Evolutionary conservation across 1,140 invertebrate species (phyloP).

Genomic region (Drosophila melanica): DNA sequence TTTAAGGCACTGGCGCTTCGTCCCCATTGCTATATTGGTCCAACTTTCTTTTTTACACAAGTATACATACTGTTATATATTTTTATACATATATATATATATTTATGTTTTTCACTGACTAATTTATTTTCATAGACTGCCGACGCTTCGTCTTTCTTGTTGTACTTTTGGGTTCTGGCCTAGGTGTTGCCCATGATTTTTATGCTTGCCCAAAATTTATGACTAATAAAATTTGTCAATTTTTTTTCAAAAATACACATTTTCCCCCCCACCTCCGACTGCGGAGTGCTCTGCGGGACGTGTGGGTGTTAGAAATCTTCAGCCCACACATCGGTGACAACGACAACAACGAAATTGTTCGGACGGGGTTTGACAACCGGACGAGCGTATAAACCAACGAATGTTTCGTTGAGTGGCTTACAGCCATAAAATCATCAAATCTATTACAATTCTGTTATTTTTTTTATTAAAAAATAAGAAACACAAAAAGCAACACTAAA

Average conservation of each 20-base stretch:
- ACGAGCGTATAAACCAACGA: slow-evolving; percentile 33
- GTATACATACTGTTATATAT: neutral
- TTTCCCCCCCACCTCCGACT: neutral
- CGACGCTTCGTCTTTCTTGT: slow-evolving; percentile 26
- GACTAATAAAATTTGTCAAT: slow-evolving; percentile 78
- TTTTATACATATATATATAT: neutral
- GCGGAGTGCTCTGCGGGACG: neutral
- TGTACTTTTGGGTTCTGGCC: slow-evolving; percentile 2
- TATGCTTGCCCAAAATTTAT: slow-evolving; percentile 71
- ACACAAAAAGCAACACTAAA: slow-evolving; percentile 5
- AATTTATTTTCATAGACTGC: slow-evolving; percentile 73
- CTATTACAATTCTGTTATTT: slow-evolving; percentile 61
- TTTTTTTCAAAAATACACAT: slow-evolving; percentile 32
- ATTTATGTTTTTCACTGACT: slow-evolving; percentile 39
- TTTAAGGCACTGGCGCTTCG: slow-evolving; percentile 33
- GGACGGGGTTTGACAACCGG: slow-evolving; percentile 47
- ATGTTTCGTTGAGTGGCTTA: slow-evolving; percentile 64
- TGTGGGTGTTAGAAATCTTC: slow-evolving; percentile 67
- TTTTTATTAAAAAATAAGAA: slow-evolving; percentile 23
- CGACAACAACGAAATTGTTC: slow-evolving; percentile 31
- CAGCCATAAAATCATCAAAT: slow-evolving; percentile 73
- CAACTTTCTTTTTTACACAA: slow-evolving; percentile 30
- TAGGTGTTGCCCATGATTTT: slow-evolving; percentile 63
- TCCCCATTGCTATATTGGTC: slow-evolving; percentile 29
- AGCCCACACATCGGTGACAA: slow-evolving; percentile 54